Base-by-base conservation (phyloP, 2,113 vertebrate species). In the Struthio camelus region DNA sequence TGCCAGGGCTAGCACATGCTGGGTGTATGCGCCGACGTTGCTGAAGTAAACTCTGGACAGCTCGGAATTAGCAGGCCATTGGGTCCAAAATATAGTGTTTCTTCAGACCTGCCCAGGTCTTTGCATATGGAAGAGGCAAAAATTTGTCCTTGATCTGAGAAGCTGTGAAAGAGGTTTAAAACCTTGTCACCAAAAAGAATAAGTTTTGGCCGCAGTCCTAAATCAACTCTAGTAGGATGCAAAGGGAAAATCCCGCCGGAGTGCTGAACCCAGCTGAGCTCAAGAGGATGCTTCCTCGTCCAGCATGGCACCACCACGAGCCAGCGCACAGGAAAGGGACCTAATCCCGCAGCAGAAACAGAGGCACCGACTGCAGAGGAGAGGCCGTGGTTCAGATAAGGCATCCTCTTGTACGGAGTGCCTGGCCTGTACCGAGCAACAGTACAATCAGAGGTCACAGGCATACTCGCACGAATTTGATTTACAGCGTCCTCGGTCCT, bases 401-500 rank as follows among this genome's bases (percentile, higher is more conserved):
- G 12, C 40, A 3, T 15, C 9, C 2, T 69, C 71, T n/a, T n/a
- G 8, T 2, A 9, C 10, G 4, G 38, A 17, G 28, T 15, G 5
- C 30, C 30, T 59, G 56, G 56, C 19, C 56, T 11, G 10, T 51
- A 34, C 19, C 38, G 9, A 72, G 15, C 40, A 82, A 54, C 36
- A 25, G 14, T 1, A 1, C 66, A 42, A 36, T 10, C 10, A 50
- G 20, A 48, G 22, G 10, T 30, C 36, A 25, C 0, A 40, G 75
- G 34, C 1, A 4, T 11, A 23, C 3, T 36, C 36, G 16, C 50
- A 42, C 30, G 40, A 67, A 46, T 14, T 0, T 38, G 51, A 78
- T 64, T 40, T 7, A 10, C 4, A 7, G 8, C 0, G 0, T 19
- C 40, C 3, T 0, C 59, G n/a, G 11, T 48, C 13, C 11, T 84